These are phyloP conservation scores for Pteronotus mesoamericanus DNA, from an alignment of 2,797 vertebrate genomes.

Conservation along the genomic window DNA sequence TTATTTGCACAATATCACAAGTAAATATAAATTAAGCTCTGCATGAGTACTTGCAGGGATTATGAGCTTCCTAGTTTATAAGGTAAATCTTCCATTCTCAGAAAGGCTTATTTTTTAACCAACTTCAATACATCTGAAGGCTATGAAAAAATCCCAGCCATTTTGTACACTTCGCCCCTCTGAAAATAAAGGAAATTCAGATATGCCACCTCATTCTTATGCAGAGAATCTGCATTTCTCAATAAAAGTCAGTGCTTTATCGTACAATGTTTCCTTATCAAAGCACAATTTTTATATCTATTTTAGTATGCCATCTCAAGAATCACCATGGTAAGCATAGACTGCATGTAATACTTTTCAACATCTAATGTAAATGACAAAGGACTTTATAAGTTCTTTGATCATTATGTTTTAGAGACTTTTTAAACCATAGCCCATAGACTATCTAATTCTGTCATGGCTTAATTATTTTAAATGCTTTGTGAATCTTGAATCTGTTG, in stretches of 20 bases:
- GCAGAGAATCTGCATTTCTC: neutral
- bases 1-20: neutral
- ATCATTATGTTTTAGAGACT: neutral
- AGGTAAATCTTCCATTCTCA: neutral
- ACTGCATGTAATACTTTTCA: neutral
- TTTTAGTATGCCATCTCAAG: neutral
- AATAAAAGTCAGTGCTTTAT: neutral
- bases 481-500: neutral
- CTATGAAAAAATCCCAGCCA: rapidly evolving
- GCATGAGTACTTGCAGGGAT: neutral
- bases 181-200: neutral
- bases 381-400: neutral
- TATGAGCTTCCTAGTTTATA: neutral
- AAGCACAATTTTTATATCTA: neutral
- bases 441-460: neutral
- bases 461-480: neutral
- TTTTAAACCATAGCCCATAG: neutral
- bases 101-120: neutral
- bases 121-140: neutral
- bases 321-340: neutral
- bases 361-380: neutral
- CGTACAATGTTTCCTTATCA: neutral
- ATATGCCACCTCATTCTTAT: neutral
- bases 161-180: neutral
- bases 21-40: neutral